Base-by-base conservation (phyloP, 2,113 vertebrate species). In the Pelecanoides urinatrix region DNA sequence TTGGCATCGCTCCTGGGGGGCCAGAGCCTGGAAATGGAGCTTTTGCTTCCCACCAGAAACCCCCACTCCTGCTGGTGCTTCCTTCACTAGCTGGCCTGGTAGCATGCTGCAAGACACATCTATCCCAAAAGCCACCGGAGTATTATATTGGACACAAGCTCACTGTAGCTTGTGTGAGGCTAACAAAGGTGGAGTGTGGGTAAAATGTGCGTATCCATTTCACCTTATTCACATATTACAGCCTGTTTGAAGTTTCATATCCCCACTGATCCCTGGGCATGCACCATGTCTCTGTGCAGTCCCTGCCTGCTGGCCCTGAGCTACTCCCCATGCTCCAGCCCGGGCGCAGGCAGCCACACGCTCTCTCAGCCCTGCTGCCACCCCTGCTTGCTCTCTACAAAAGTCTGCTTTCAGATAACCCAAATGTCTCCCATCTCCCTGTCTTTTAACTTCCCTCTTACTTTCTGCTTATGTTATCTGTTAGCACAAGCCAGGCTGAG, bases 331-430 rank as follows among this genome's bases (percentile, higher is more conserved):
- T 22, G 49, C 9, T 17, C 6, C 29, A 52, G 32, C 23, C 27
- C 1, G 0, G 14, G 16, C 1, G 0, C n/a, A 20, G 53, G 40
- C 44, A 72, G 23, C 11, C 4, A 13, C 0, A 0, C 0, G 2
- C 12, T 44, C 30, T 72, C 49, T 50, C 22, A 92, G 21, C 11
- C 32, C 6, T 63, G 27, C 27, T 74, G 26, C 32, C 11, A 25
- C 6, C 25, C 8, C 29, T 44, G 13, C 66, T 74, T 52, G 2
- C 27, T 71, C 5, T 19, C 9, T 62, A 42, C 36, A 26, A 10
- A 75, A 67, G 1, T 23, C 56, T 75, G 36, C 30, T 89, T 79
- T 76, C 47, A 49, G 25, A 16, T 20, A 86, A 58, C 3, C 2
- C 9, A 70, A 16, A 59, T 21, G 3, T 19, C 50, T 47, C 16